Conservation (phyloP, 2,113 vertebrate genomes). For the Neoarius graeffei region DNA sequence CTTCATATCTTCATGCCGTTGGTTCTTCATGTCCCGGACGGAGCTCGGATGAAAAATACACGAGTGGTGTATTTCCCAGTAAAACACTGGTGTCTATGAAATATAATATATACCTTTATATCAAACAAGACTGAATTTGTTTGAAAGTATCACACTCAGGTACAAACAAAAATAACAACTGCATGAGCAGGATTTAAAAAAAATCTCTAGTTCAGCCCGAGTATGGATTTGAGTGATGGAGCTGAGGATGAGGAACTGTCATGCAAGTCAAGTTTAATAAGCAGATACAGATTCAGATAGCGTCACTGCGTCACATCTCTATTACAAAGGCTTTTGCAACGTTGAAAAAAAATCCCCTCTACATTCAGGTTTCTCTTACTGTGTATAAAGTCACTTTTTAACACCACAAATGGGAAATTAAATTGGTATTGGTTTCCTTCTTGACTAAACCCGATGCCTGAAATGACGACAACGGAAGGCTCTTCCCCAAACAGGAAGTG, state of each 20-base stretch:
- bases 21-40: too few relatives aligned
- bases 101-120: too few relatives aligned
- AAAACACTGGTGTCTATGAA: too few relatives aligned
- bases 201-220: neutral
- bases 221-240: neutral
- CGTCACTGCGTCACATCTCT: neutral
- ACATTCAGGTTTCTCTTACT: neutral
- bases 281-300: neutral
- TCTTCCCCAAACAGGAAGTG: conserved; percentile 46
- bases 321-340: conserved; percentile 3
- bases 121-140: neutral
- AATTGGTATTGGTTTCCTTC: conserved; percentile 50
- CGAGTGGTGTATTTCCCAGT: too few relatives aligned
- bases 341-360: conserved; percentile 31
- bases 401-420: conserved; percentile 54
- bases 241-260: neutral
- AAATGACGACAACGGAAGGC: conserved; percentile 49
- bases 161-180: neutral
- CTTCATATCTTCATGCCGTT: too few relatives aligned
- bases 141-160: neutral
- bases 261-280: neutral
- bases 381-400: conserved; percentile 26
- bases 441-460: conserved; percentile 45
- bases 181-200: neutral
- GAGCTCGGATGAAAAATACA: too few relatives aligned